These are phyloP conservation scores for Tinamus major DNA, from an alignment of 2,797 vertebrate species.

Conservation along the genomic window DNA sequence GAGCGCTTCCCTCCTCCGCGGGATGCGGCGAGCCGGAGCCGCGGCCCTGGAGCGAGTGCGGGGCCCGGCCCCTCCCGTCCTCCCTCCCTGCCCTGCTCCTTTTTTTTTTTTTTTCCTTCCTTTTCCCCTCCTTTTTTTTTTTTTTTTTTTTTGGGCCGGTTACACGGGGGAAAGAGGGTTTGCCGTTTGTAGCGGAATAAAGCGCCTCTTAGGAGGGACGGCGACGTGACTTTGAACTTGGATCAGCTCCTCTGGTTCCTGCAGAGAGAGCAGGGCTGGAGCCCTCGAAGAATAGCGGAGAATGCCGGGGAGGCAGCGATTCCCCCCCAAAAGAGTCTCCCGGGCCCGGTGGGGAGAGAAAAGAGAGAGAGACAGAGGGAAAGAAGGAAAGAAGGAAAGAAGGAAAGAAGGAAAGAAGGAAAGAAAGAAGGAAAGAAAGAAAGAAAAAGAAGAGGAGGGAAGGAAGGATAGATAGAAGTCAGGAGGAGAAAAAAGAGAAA, in stretches of 20 bases:
- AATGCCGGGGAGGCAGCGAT: constrained; percentile 57
- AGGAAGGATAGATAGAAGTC: too few species aligned
- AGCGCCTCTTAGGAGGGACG: constrained; percentile 89
- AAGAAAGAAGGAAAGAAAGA: accelerated
- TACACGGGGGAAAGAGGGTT: constrained; percentile 75
- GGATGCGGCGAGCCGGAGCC: constrained; percentile 48
- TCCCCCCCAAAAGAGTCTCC: neutral
- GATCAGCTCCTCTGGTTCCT: constrained; percentile 93
- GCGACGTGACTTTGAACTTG: constrained; percentile 99
- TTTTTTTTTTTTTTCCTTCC: neutral
- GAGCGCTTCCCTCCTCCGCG: constrained; percentile 26
- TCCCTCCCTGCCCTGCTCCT: neutral
- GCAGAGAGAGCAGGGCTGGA: constrained; percentile 88
- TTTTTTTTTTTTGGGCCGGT: constrained; percentile 54
- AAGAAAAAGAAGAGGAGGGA: accelerated
- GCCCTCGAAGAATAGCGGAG: constrained; percentile 72
- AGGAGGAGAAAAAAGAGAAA: neutral
- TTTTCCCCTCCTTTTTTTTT: constrained; percentile 50
- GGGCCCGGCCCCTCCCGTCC: constrained; percentile 1
- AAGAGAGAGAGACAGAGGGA: accelerated
- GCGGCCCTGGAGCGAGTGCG: constrained; percentile 70
- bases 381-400: too few species aligned
- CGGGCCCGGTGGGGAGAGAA: too few species aligned
- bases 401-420: too few species aligned
- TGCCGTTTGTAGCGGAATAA: constrained; percentile 89